Conservation (phyloP, 2,797 vertebrate genomes). For the Loris lydekkerianus region DNA sequence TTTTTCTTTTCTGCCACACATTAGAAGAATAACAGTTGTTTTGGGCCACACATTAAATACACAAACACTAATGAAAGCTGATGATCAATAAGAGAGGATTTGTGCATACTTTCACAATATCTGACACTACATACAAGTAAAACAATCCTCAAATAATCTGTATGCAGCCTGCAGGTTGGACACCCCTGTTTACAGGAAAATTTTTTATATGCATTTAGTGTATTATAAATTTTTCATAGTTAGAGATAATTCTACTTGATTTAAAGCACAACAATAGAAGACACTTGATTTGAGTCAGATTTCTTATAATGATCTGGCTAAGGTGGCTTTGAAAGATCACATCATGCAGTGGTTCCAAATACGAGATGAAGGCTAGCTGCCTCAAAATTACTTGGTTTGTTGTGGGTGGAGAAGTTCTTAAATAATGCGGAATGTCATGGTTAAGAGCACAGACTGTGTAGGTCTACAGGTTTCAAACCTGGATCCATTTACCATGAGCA, state of each 20-base stretch:
- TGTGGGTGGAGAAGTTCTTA: not conserved
- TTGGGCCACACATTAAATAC: too few relatives aligned
- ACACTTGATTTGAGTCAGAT: not conserved
- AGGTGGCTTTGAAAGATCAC: not conserved
- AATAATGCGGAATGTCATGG: not conserved
- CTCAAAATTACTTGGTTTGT: not conserved
- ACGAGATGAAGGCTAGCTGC: not conserved
- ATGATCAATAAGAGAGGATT: too few relatives aligned
- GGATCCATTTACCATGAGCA: not conserved
- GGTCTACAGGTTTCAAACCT: not conserved
- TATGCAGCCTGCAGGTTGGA: too few relatives aligned
- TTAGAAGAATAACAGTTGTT: too few relatives aligned
- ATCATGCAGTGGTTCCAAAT: not conserved
- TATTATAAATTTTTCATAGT: conserved; percentile 5
- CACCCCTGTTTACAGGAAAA: not conserved
- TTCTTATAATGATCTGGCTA: not conserved
- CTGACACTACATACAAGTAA: too few relatives aligned
- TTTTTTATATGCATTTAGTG: not conserved
- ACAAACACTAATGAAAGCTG: too few relatives aligned
- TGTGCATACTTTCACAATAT: too few relatives aligned
- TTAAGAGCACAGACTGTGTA: not conserved
- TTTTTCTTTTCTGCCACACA: too few relatives aligned
- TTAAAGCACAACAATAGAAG: not conserved
- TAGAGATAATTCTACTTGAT: not conserved
- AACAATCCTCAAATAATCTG: too few relatives aligned